phyloP scores from a whole-genome alignment of 1,140 invertebrate genomes.

The Drosophila melanica region DNA sequence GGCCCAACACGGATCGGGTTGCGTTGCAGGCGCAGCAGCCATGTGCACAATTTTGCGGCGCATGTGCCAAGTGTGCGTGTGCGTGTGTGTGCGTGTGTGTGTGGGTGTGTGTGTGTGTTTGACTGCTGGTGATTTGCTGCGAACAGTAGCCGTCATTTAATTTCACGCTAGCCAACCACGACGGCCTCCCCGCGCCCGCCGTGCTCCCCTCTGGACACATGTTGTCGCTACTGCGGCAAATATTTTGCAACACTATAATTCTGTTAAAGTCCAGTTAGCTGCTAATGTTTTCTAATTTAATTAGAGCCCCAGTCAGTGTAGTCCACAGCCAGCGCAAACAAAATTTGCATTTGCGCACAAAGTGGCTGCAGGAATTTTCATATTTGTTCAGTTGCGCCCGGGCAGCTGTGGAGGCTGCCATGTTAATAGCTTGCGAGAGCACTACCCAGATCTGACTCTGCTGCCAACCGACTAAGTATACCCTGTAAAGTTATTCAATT shows the following conservation, averaged over 20 bases:
- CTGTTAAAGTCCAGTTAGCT: conserved; percentile 59
- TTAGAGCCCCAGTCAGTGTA: conserved; percentile 30
- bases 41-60: conserved; percentile 6
- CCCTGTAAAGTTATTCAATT: not conserved
- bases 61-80: conserved; percentile 22
- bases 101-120: not conserved
- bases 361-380: conserved; percentile 63
- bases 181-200: not conserved
- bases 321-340: conserved; percentile 24
- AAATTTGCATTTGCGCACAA: conserved; percentile 65
- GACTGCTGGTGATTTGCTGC: conserved; percentile 24
- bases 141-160: conserved; percentile 55
- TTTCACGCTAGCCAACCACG: conserved; percentile 53
- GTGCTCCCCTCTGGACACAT: not conserved
- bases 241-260: conserved; percentile 52
- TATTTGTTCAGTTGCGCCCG: conserved; percentile 29
- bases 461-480: conserved; percentile 1
- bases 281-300: conserved; percentile 69
- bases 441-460: conserved; percentile 33
- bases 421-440: conserved; percentile 50
- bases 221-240: conserved; percentile 32
- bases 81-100: conserved; percentile 13
- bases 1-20: not conserved
- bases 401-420: conserved; percentile 2
- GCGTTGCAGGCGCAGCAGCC: too few species aligned